Evolutionary conservation across 2,888 invertebrate species (phyloP).

Genomic region (Melinaea marsaeus): DNA sequence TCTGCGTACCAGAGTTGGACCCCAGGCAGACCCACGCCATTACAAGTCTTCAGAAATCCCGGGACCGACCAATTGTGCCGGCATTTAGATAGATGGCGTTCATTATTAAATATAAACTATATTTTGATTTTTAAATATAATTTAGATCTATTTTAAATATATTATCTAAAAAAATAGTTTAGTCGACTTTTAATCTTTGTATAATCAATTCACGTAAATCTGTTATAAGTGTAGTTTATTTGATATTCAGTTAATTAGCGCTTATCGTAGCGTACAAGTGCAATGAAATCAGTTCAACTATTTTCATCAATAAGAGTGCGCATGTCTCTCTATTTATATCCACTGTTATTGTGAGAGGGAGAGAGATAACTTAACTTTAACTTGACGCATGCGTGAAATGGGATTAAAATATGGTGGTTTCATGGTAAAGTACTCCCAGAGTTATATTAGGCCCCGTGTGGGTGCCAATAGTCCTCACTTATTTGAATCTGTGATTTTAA

Average conservation of each 20-base stretch:
- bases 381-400: constrained; percentile 60
- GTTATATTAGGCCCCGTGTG: constrained; percentile 25
- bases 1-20: constrained; percentile 44
- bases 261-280: not conserved
- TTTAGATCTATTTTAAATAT: too few species aligned
- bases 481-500: constrained; percentile 24
- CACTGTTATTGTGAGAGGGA: constrained; percentile 41
- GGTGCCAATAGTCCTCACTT: constrained; percentile 19
- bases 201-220: not conserved
- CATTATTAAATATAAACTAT: too few species aligned
- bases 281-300: constrained; percentile 6
- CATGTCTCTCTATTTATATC: constrained; percentile 52
- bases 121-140: too few species aligned
- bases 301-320: constrained; percentile 72
- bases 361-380: constrained; percentile 56
- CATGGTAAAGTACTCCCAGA: constrained; percentile 26
- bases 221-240: not conserved
- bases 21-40: constrained; percentile 47
- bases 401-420: constrained; percentile 31
- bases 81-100: constrained; percentile 33
- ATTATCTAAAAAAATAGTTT: too few species aligned
- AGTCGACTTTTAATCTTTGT: not conserved
- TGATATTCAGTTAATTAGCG: not conserved
- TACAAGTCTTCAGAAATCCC: constrained; percentile 42
- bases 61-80: constrained; percentile 37